Evolutionary conservation across 2,113 vertebrate genomes (phyloP), one percentile per base, ranked within the genome.

Genomic region (Ammodytes dubius): DNA sequence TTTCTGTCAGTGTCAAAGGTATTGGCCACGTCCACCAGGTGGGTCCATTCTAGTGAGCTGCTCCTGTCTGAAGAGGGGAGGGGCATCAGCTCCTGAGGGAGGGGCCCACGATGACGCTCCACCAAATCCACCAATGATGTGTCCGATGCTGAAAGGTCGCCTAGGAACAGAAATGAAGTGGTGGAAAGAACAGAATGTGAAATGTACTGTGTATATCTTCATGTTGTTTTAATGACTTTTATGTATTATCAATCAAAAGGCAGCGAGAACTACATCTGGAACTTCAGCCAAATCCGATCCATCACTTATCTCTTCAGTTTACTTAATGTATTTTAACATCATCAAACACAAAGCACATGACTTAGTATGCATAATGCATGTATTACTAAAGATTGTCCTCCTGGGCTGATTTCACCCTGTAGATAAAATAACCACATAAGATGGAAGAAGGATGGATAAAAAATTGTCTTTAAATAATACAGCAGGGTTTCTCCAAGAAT

Each of bases 131-230:
- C 97, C 92, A 99, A 95, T 66, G 98, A 99, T 53, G 97, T 99
- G 94, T 99, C 98, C 0, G 98, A 99, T 17, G 98, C 98, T 0
- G 97, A 99, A 86, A 99, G 97, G 91, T 99, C 98, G 65, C 98
- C 98, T 99, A 61, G 19, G 19, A 56, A 70, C 42, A 42, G 10
- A 45, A 39, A 50, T 50, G 0, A 63, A 59, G 50, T 52, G 39
- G 57, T 39, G 5, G 17, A 61, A 50, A 58, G 42, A 19, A 11
- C 2, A 1, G n/a, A 40, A 77, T 61, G n/a, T 58, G 17, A 65
- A 70, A 39, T 27, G 27, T 3, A 35, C 14, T 3, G 4, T 63
- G 39, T 40, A 5, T 43, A 6, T 8, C 45, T 10, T 50, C 15
- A 14, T 8, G 54, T 43, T 6, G 6, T 70, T 40, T 42, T 17